phyloP scores from a whole-genome alignment of 2,113 vertebrate species.

The Hippocampus comes region DNA sequence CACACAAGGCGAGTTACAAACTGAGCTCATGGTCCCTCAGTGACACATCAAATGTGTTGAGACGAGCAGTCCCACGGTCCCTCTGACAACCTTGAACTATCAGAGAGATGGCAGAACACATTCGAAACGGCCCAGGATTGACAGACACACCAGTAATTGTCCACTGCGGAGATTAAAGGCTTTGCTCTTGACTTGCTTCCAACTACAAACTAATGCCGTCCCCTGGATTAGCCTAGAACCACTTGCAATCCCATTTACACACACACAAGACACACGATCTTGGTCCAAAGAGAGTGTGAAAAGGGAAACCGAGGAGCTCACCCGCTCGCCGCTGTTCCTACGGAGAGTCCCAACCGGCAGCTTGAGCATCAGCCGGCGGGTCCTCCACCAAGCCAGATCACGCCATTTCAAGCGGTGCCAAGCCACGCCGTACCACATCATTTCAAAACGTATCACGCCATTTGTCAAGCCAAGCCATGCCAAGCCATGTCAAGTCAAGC shows the following conservation, averaged over 20 bases:
- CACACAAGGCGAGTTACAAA: slow-evolving; percentile 20
- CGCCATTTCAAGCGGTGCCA: too few relatives aligned
- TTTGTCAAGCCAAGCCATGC: too few relatives aligned
- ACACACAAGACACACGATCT: neutral
- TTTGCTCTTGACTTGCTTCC: slow-evolving; percentile 60
- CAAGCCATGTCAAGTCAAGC: too few relatives aligned
- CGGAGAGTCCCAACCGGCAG: slow-evolving; percentile 91
- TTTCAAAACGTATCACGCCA: too few relatives aligned
- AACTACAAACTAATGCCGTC: slow-evolving; percentile 55
- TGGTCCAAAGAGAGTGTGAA: slow-evolving; percentile 12
- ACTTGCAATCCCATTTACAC: slow-evolving; percentile 46
- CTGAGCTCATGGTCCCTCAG: slow-evolving; percentile 4
- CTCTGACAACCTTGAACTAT: slow-evolving; percentile 48
- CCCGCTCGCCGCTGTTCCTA: slow-evolving; percentile 90
- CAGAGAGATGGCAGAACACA: slow-evolving; percentile 37
- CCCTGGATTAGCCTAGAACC: slow-evolving; percentile 60
- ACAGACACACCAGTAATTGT: slow-evolving; percentile 55
- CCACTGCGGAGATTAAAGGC: slow-evolving; percentile 66
- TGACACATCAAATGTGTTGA: slow-evolving; percentile 23
- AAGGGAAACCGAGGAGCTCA: slow-evolving; percentile 69
- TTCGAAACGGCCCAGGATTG: slow-evolving; percentile 40
- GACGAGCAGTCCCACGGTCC: slow-evolving; percentile 39
- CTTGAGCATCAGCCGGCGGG: slow-evolving; percentile 89
- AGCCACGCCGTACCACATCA: too few relatives aligned
- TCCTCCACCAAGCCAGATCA: too few relatives aligned